These are phyloP conservation scores for Celastrina argiolus DNA, from an alignment of 2,888 invertebrate species.

Conservation along the genomic window DNA sequence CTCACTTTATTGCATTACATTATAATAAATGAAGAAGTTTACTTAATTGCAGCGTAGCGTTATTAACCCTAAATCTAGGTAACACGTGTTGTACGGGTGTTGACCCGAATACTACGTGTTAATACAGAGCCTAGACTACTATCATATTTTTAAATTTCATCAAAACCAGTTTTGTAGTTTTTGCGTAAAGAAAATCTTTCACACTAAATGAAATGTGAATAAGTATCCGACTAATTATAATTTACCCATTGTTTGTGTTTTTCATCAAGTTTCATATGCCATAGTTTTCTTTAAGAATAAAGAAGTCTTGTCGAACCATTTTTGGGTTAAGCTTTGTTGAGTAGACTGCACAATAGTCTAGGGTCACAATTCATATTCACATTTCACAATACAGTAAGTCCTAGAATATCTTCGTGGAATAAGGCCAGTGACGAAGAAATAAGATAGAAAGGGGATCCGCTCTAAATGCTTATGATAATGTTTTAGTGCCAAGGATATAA, in stretches of 20 bases:
- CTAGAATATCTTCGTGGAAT: background rate
- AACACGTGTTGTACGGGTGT: too few relatives aligned
- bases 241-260: background rate
- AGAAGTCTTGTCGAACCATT: constrained; percentile 1
- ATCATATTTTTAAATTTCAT: too few relatives aligned
- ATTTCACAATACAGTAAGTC: background rate
- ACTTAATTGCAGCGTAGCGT: too few relatives aligned
- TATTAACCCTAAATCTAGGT: too few relatives aligned
- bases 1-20: too few relatives aligned
- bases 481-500: background rate
- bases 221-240: too few relatives aligned
- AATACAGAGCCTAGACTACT: too few relatives aligned
- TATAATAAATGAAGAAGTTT: too few relatives aligned
- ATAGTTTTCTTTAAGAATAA: background rate
- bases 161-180: too few relatives aligned
- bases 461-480: background rate
- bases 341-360: background rate
- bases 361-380: constrained; percentile 9
- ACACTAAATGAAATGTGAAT: too few relatives aligned
- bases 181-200: too few relatives aligned
- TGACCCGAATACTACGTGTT: too few relatives aligned
- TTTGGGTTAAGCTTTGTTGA: constrained; percentile 3
- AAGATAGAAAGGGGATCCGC: background rate
- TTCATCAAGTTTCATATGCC: background rate
- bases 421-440: constrained; percentile 2